Evolutionary conservation across 2,113 vertebrate species (phyloP).

Genomic region (Raja brachyura): DNA sequence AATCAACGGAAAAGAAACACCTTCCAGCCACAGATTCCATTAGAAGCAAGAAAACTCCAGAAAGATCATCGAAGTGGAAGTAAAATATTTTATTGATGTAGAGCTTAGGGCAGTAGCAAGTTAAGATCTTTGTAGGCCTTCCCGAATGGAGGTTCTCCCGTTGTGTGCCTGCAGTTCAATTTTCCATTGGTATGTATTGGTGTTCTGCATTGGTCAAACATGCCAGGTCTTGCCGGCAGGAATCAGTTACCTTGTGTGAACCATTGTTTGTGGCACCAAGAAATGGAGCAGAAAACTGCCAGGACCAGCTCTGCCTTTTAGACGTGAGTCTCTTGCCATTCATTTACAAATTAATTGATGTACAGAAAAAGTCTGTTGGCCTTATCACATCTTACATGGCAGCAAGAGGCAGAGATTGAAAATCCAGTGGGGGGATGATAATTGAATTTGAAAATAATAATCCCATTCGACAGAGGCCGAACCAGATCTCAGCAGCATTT

Average conservation of each 20-base stretch:
- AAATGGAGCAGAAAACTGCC: background rate
- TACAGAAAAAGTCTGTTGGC: background rate
- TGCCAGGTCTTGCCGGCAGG: background rate
- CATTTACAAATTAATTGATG: background rate
- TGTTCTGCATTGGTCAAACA: background rate
- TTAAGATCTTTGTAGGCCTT: background rate
- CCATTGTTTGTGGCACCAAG: background rate
- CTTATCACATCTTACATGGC: background rate
- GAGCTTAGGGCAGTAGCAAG: background rate
- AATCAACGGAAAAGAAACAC: constrained; percentile 3
- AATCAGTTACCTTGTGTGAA: background rate
- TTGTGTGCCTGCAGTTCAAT: background rate
- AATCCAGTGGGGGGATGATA: background rate
- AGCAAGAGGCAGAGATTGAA: background rate
- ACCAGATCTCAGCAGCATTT: background rate
- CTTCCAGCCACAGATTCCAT: background rate
- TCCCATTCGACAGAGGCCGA: background rate
- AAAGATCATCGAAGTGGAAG: background rate
- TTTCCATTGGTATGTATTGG: background rate
- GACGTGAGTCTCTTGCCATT: background rate
- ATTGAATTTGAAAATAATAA: background rate
- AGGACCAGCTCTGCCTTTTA: background rate
- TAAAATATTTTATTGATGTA: background rate
- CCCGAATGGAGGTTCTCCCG: background rate
- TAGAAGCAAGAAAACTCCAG: background rate